phyloP scores from a whole-genome alignment of 1,140 invertebrate species.

The Procambarus clarkii region DNA sequence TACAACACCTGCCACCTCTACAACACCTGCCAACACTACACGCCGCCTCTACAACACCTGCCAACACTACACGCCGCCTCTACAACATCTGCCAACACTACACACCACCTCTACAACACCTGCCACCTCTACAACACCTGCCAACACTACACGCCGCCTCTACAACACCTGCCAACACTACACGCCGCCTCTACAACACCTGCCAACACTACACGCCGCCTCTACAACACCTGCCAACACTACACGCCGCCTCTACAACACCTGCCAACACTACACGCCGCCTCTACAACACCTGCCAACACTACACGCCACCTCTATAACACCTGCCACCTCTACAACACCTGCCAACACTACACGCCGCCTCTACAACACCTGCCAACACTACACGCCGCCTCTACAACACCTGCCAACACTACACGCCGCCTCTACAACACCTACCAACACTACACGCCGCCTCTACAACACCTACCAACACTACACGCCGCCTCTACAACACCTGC shows the following conservation, averaged over 20 bases:
- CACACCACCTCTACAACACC: too few relatives aligned
- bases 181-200: neutral
- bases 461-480: too few relatives aligned
- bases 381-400: neutral
- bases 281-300: constrained; percentile 25
- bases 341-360: neutral
- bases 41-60: too few relatives aligned
- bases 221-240: neutral
- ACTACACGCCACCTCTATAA: neutral
- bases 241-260: too few relatives aligned
- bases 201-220: neutral
- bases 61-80: neutral
- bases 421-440: neutral
- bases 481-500: constrained; percentile 30
- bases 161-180: neutral
- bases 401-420: neutral
- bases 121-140: neutral
- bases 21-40: too few relatives aligned
- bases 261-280: too few relatives aligned
- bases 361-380: neutral
- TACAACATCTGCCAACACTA: neutral
- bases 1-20: neutral
- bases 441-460: too few relatives aligned
- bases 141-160: neutral
- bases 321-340: neutral